phyloP scores from a whole-genome alignment of 2,797 vertebrate species.

The Otus scops region DNA sequence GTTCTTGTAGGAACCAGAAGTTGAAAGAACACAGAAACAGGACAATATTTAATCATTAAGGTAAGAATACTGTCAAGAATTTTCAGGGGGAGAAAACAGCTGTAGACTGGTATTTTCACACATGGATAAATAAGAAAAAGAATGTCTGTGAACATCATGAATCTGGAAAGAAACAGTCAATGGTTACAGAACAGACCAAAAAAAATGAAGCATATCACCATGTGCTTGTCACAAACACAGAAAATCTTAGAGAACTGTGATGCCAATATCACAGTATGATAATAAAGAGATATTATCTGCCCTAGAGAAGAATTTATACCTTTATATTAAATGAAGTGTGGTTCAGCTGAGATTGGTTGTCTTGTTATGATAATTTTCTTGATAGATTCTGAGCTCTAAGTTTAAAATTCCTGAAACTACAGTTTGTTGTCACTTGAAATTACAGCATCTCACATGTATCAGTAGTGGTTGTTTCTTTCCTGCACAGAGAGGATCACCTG shows the following conservation, averaged over 20 bases:
- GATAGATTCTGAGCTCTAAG: neutral
- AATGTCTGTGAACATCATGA: neutral
- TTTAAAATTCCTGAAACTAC: neutral
- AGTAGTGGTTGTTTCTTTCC: neutral
- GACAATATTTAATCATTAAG: neutral
- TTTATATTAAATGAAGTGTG: neutral
- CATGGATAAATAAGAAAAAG: neutral
- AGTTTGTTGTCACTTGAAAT: neutral
- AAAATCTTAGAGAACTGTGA: neutral
- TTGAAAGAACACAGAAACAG: conserved; percentile 4
- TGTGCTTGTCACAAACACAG: neutral
- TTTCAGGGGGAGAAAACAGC: neutral
- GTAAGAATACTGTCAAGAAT: neutral
- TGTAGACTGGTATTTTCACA: neutral
- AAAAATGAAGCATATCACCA: neutral
- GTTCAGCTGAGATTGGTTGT: neutral
- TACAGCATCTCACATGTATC: neutral
- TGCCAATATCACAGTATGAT: neutral
- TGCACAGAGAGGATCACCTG: neutral
- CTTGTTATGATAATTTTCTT: neutral
- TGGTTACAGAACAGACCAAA: neutral
- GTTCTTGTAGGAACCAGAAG: conserved; percentile 24
- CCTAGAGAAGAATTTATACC: neutral
- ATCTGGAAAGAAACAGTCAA: neutral
- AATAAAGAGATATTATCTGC: neutral